Base-by-base conservation (phyloP, 2,797 vertebrate species). In the Cryptoblepharus egeriae region DNA sequence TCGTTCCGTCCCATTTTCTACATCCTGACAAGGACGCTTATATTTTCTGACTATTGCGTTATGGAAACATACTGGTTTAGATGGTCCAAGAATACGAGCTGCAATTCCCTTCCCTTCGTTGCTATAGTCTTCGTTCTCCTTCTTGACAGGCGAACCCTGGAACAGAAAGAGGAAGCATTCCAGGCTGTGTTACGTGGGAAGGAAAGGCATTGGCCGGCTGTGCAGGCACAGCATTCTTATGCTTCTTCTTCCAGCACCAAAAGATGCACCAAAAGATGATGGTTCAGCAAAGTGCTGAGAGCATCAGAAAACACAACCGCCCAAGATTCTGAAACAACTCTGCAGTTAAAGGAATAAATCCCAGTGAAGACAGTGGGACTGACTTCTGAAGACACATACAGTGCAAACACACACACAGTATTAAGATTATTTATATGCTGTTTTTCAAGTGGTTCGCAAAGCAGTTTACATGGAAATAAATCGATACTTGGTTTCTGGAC, bases 61-160 rank as follows among this genome's bases (percentile, higher is more conserved):
- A 11, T 37, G 63, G 22, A 60, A 35, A 93, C 97, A 90, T 95
- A 99, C 98, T 61, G 98, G 98, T 95, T 98, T 99, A 81, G 97
- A 99, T 1, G 97, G 97, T 91, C 99, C 99, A 64, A 98, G 96
- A 88, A 99, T 99, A 63, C 98, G 96, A 2, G 97, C 96, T 30
- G 98, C 97, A 85, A 99, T 99, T 86, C 99, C 98, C 90, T 98
- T 99, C 75, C 97, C 97, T 90, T 98, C 98, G 57, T 89, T 96
- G 80, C 77, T 97, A 90, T 94, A 96, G 85, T 99, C 98, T 70
- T 99, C 98, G 16, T 94, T 96, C 32, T 99, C 99, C 92, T 98
- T 99, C 93, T 97, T 99, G 77, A 97, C 79, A 20, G 97, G 96
- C 0, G 96, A 95, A 61, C 97, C 97, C 97, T 97, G 85, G 79